phyloP scores from a whole-genome alignment of 1,140 invertebrate species.

The Helicoverpa armigera region DNA sequence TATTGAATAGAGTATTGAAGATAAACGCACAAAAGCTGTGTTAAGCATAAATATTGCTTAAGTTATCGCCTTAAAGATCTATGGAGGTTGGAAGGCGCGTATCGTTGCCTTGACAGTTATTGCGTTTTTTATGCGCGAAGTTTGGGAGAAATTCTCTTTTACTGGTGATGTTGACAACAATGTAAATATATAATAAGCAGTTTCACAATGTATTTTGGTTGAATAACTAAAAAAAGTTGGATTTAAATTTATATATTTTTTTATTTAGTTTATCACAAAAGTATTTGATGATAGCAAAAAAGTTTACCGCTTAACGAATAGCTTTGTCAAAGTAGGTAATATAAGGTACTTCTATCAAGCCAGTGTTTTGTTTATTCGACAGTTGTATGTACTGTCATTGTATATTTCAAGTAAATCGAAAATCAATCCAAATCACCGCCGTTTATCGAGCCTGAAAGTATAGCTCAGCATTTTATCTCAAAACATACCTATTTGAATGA shows the following conservation, averaged over 20 bases:
- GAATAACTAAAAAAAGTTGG: no score
- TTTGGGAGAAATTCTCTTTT: conserved; percentile 68
- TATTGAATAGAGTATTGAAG: conserved; percentile 60
- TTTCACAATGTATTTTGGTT: not conserved
- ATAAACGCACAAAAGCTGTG: conserved; percentile 65
- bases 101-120: conserved; percentile 69
- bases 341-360: no score
- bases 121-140: conserved; percentile 68
- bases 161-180: conserved; percentile 62
- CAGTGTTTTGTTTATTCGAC: no score
- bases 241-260: no score
- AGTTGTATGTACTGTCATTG: not conserved
- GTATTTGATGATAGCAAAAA: no score
- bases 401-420: not conserved
- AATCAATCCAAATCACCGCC: conserved; percentile 10
- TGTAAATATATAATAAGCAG: conserved; percentile 52
- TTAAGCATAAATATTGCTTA: conserved; percentile 66
- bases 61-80: conserved; percentile 67
- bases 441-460: not conserved
- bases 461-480: conserved; percentile 1
- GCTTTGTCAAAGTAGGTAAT: no score
- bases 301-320: no score
- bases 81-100: conserved; percentile 60
- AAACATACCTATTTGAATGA: not conserved
- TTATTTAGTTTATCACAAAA: no score